Percentiles rank a stretch among this genome's conserved stretches.
Conservation (phyloP, 2,888 invertebrate genomes). For the Microplitis manilae region DNA sequence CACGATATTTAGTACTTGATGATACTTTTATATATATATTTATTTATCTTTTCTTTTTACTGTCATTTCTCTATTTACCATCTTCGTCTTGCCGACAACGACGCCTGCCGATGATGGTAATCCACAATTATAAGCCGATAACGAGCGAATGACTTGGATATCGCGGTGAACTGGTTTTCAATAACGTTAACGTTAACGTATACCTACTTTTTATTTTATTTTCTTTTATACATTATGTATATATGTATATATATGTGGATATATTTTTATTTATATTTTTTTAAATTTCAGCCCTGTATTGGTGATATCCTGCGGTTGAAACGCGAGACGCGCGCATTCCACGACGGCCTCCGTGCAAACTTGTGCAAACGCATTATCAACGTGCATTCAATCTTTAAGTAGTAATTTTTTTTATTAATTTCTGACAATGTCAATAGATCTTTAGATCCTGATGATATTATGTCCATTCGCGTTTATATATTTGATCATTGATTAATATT, state of each 20-base stretch:
- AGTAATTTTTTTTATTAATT: background rate
- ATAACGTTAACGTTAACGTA: constrained; percentile 57
- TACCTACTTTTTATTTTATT: constrained; percentile 33
- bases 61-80: constrained; percentile 3
- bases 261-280: background rate
- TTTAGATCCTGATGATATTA: background rate
- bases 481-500: too few species aligned
- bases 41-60: constrained; percentile 9
- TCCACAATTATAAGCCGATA: constrained; percentile 45
- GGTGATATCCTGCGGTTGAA: constrained; percentile 56
- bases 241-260: constrained; percentile 5
- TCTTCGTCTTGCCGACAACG: constrained; percentile 9
- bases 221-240: background rate
- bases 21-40: constrained; percentile 7
- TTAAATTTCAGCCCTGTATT: constrained; percentile 27
- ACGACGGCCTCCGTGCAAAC: constrained; percentile 46
- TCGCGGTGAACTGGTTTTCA: constrained; percentile 56
- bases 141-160: constrained; percentile 47
- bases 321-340: constrained; percentile 61
- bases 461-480: too few species aligned
- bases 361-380: constrained; percentile 41
- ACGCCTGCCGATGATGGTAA: constrained; percentile 35
- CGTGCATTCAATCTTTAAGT: constrained; percentile 34
- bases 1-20: background rate
- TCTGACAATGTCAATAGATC: constrained; percentile 10